Evolutionary conservation across 2,888 invertebrate genomes (phyloP), one percentile per base, ranked within the genome.

Genomic region (Rotaria macrura): DNA sequence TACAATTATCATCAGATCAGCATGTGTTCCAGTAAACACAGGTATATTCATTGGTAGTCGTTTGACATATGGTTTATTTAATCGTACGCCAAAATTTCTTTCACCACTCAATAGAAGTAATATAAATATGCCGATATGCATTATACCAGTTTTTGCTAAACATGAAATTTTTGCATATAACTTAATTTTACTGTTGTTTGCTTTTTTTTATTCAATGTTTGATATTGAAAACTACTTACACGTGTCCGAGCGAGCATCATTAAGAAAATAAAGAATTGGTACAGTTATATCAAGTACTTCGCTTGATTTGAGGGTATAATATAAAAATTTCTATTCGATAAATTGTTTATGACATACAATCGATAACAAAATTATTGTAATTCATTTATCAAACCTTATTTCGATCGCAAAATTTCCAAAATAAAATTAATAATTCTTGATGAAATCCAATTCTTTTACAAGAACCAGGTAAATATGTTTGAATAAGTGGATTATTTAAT

Each of bases 91-190:
- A 91, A 99, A 98, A 92, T 99, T 99, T 3, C 99, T 93, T 91
- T 99, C 99, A 7, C 99, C 99, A 87, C 97, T 97, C 57, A 99
- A 92, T 34, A 99, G 92, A 9, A 99, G 93, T 20, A 99, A 93
- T 89, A 99, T 97, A 91, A 99, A 99, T n/a, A 99, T 98, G 25
- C 99, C 98, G 90, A 99, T 99, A 91, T 99, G 99, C 95, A 99
- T 97, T 23, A 99, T 93, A 3, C 99, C 99, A 83, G 99, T 97
- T 84, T 97, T 94, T 85, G 97, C 96, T 96, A 91, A 43, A 79
- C 86, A 93, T 9, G 5, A 52, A 49, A 14, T 17, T 49, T n/a
- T n/a, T n/a, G n/a, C n/a, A n/a, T n/a, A n/a, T n/a, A n/a, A n/a
- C n/a, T n/a, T 43, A 43, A 43, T 43, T 43, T 43, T 43, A 10